Evolutionary conservation across 2,113 vertebrate species (phyloP), one percentile per base, ranked within the genome.

Genomic region (Guaruba guarouba): DNA sequence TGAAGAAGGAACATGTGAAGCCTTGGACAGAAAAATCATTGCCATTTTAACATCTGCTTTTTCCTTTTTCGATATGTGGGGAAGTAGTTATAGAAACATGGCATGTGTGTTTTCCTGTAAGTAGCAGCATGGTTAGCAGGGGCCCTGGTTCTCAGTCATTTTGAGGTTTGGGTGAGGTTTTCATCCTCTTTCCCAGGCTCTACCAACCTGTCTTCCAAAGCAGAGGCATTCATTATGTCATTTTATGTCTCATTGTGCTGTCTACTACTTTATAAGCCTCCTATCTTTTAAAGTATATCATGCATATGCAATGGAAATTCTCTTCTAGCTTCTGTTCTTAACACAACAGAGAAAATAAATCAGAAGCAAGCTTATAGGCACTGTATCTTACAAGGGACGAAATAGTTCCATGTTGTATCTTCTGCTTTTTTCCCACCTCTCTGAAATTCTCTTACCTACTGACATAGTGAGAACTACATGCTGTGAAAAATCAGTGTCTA

Each of bases 401-500:
- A 88, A 79, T 17, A n/a, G 4, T 48, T 88, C 76, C 59, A 10
- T 55, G 31, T 71, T 85, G 29, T 77, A 29, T 66, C 77, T 67
- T 76, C 67, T 62, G 28, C 49, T 92, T 94, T 91, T 78, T 62
- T 63, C 55, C 39, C 59, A 94, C 88, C 46, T 73, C 62, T 78
- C 86, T 96, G 80, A 77, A 93, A 86, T 80, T 82, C 54, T 87
- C 80, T 76, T 85, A 55, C 82, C 90, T 49, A 49, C 89, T 92
- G 83, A 83, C 80, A 73, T 19, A 27, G 90, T 79, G 44, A 57
- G 77, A 85, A 70, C 88, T 86, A 48, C 71, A 86, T n/a, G 37
- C 93, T 95, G 82, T 94, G 88, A 96, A 95, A 95, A 97, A 96
- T 94, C 86, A 90, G 88, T 63, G 55, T 55, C 55, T n/a, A 13